phyloP scores from a whole-genome alignment of 2,797 vertebrate species.

The Carapus acus region DNA sequence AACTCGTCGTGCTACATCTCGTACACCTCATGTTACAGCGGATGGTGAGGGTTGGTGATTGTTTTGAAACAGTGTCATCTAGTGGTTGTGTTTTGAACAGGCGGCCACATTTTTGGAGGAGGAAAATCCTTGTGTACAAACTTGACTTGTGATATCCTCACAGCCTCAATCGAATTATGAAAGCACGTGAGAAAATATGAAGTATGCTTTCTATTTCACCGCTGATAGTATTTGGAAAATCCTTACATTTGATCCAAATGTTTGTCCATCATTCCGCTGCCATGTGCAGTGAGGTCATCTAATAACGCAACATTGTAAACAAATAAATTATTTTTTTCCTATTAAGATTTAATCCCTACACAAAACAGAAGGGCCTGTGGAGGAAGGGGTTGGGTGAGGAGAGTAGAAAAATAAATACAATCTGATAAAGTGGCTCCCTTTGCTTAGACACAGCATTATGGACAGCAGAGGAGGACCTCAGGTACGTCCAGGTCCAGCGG shows the following conservation, averaged over 20 bases:
- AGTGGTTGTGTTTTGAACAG: slow-evolving; percentile 27
- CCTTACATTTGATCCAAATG: slow-evolving; percentile 18
- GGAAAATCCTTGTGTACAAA: no score
- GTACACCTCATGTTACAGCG: background rate
- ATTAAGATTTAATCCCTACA: slow-evolving; percentile 23
- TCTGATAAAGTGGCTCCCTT: slow-evolving; percentile 29
- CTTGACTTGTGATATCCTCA: no score
- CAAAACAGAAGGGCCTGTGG: slow-evolving; percentile 11
- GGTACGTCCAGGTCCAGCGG: slow-evolving; percentile 9
- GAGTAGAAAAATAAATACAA: slow-evolving; percentile 45
- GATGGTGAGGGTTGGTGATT: background rate
- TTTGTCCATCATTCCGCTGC: slow-evolving; percentile 11
- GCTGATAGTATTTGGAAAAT: slow-evolving; percentile 12
- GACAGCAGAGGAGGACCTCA: background rate
- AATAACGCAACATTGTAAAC: slow-evolving; percentile 27
- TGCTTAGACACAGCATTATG: slow-evolving; percentile 15
- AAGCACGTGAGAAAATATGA: background rate
- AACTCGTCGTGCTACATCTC: background rate
- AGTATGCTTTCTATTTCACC: slow-evolving; percentile 3
- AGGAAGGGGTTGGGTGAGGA: slow-evolving; percentile 12
- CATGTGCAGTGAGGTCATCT: slow-evolving; percentile 7
- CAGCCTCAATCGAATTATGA: no score
- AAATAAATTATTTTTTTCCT: no score
- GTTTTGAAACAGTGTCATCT: slow-evolving; percentile 33
- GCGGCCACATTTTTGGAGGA: slow-evolving; percentile 18